phyloP scores from a whole-genome alignment of 2,113 vertebrate species.

The Okapia johnstoni region DNA sequence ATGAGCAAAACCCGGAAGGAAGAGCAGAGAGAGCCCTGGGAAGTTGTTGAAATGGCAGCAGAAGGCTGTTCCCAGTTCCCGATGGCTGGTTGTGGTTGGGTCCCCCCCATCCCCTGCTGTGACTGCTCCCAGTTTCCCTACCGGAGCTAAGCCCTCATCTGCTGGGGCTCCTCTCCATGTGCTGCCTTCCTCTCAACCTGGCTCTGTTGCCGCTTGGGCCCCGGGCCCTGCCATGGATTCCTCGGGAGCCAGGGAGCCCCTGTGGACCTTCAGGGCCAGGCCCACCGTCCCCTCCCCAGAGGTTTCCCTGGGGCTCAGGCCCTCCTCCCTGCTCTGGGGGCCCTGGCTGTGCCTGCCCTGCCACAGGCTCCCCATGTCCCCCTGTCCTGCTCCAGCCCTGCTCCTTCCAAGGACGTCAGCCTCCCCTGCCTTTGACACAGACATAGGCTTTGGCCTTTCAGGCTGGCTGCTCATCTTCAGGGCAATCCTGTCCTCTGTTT shows the following conservation, averaged over 20 bases:
- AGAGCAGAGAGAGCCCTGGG: not conserved
- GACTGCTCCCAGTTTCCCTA: fast-evolving
- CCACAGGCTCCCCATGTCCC: fast-evolving
- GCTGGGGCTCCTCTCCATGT: not conserved
- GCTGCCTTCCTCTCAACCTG: no score
- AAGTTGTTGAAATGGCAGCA: fast-evolving
- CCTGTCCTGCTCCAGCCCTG: not conserved
- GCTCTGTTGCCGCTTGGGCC: not conserved
- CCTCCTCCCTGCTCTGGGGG: not conserved
- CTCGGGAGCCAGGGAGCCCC: not conserved
- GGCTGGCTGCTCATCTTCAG: fast-evolving
- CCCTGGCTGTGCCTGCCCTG: not conserved
- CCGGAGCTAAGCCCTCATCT: fast-evolving
- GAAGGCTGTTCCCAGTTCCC: no score
- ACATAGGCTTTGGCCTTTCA: not conserved
- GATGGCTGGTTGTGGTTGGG: fast-evolving
- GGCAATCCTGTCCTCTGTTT: fast-evolving
- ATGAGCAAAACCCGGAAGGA: not conserved
- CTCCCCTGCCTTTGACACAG: not conserved
- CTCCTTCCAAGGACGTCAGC: fast-evolving
- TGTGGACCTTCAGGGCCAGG: fast-evolving
- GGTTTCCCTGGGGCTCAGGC: not conserved
- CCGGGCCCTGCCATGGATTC: not conserved
- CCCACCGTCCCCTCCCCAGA: fast-evolving
- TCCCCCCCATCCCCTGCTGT: fast-evolving